Conservation (phyloP, 2,888 invertebrate genomes). For the Morpho achilles region DNA sequence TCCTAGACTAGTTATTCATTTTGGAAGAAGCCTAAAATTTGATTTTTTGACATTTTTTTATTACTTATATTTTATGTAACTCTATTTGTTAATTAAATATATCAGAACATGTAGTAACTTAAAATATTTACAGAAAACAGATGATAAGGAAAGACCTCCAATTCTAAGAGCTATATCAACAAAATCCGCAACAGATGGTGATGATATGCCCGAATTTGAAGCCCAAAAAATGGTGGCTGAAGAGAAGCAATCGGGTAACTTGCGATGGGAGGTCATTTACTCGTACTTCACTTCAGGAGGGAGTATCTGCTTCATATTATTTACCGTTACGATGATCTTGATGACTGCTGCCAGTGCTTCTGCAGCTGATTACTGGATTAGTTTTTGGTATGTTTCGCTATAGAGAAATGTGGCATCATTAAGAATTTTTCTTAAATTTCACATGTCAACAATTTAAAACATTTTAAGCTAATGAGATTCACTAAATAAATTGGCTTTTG, state of each 20-base stretch:
- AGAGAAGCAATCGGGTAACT: constrained; percentile 59
- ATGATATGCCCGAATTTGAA: constrained; percentile 52
- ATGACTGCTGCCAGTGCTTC: constrained; percentile 81
- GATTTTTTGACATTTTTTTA: too few relatives aligned
- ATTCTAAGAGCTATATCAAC: constrained; percentile 35
- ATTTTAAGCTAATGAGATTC: too few relatives aligned
- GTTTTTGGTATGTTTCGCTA: constrained; percentile 78
- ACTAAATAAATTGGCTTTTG: too few relatives aligned
- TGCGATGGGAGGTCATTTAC: constrained; percentile 58
- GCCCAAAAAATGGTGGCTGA: constrained; percentile 61
- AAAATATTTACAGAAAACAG: constrained; percentile 34
- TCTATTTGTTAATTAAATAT: too few relatives aligned
- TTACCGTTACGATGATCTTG: constrained; percentile 50
- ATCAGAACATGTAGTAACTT: too few relatives aligned
- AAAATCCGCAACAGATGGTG: constrained; percentile 42
- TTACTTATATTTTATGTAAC: too few relatives aligned
- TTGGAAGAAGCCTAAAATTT: too few relatives aligned
- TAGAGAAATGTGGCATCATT: neutral
- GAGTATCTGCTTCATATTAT: constrained; percentile 46
- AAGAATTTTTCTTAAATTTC: too few relatives aligned
- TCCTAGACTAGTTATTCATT: too few relatives aligned
- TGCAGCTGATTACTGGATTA: constrained; percentile 84
- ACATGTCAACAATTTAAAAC: too few relatives aligned
- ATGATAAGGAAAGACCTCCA: constrained; percentile 40
- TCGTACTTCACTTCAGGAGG: constrained; percentile 63